phyloP scores from a whole-genome alignment of 1,140 invertebrate species.

The Leptonema lineaticorne region DNA sequence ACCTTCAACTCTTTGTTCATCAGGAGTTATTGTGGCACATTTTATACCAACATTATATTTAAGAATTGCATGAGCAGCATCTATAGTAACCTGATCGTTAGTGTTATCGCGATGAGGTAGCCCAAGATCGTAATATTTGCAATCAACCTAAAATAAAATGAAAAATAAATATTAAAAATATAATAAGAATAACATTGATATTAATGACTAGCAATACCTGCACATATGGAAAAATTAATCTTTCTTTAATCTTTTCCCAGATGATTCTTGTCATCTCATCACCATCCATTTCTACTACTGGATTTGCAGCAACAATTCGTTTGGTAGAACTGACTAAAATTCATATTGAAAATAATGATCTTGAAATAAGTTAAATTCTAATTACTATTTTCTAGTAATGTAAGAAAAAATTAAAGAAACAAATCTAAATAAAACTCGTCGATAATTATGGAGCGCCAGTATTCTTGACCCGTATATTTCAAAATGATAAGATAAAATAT shows the following conservation, averaged over 20 bases:
- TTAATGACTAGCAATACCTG: slow-evolving; percentile 60
- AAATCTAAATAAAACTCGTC: too few species aligned
- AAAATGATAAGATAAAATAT: too few species aligned
- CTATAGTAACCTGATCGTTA: slow-evolving; percentile 85
- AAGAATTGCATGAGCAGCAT: slow-evolving; percentile 81
- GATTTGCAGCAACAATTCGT: slow-evolving; percentile 66
- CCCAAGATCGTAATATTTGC: slow-evolving; percentile 82
- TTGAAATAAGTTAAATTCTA: too few species aligned
- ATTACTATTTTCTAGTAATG: too few species aligned
- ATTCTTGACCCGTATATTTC: too few species aligned
- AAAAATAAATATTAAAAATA: not conserved
- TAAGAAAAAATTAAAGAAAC: too few species aligned
- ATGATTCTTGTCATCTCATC: slow-evolving; percentile 92
- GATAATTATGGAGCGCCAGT: too few species aligned
- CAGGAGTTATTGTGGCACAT: slow-evolving; percentile 89
- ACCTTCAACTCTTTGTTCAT: slow-evolving; percentile 87
- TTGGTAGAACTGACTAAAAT: slow-evolving; percentile 58
- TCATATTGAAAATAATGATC: too few species aligned
- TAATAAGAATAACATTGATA: not conserved
- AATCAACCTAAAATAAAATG: slow-evolving; percentile 61
- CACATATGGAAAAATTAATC: slow-evolving; percentile 83
- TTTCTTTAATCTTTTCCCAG: slow-evolving; percentile 88
- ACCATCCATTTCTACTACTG: slow-evolving; percentile 89
- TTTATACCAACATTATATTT: slow-evolving; percentile 93
- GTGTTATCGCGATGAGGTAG: slow-evolving; percentile 83